Evolutionary conservation across 2,888 invertebrate species (phyloP).

Genomic region (Labia minor): DNA sequence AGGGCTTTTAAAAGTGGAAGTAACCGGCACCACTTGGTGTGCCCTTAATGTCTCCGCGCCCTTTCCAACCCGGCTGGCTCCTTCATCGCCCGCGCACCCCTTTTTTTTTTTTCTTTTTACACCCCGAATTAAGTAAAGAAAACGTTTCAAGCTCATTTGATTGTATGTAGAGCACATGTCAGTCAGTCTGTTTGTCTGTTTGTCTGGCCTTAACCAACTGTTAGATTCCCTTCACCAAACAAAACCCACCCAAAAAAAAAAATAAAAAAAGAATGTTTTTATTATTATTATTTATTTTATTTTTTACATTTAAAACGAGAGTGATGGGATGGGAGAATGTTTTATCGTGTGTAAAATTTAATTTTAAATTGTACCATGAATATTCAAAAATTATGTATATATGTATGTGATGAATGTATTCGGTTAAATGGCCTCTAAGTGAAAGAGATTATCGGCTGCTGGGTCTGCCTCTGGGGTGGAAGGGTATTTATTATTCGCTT

Average conservation of each 20-base stretch:
- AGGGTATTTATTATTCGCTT: constrained; percentile 1
- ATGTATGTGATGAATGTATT: neutral
- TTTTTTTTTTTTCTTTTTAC: neutral
- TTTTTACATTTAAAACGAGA: too few relatives aligned
- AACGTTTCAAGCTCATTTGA: neutral
- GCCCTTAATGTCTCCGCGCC: too few relatives aligned
- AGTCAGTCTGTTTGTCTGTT: neutral
- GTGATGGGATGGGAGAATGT: neutral
- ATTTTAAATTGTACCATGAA: constrained; percentile 4
- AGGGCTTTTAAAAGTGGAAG: neutral
- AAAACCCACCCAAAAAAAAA: neutral
- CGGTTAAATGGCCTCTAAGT: neutral
- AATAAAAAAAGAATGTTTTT: neutral
- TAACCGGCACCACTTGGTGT: neutral
- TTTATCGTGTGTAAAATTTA: constrained; percentile 13
- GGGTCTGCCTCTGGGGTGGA: neutral
- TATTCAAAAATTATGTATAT: neutral
- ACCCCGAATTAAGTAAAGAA: constrained; percentile 1
- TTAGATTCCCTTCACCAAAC: neutral
- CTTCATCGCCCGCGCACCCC: neutral
- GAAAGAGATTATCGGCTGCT: constrained; percentile 1
- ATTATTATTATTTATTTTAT: too few relatives aligned
- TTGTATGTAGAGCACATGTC: neutral
- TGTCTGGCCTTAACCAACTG: neutral
- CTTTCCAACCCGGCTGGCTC: too few relatives aligned